Percentiles rank a stretch among this genome's conserved stretches.
Conservation (phyloP, 2,888 invertebrate species). For the Parnassius apollo region DNA sequence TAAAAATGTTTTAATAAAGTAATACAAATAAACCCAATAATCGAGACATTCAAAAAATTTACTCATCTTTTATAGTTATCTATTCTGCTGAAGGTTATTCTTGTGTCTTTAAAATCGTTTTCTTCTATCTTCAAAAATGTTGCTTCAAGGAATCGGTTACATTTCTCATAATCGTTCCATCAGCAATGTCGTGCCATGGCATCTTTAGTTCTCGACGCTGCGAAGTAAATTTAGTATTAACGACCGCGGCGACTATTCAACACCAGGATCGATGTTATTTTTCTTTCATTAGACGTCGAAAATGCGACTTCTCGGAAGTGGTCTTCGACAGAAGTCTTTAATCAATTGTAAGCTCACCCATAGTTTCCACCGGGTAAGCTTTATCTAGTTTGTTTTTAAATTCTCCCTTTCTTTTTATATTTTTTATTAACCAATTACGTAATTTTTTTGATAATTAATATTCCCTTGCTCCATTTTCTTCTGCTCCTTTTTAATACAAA, state of each 20-base stretch:
- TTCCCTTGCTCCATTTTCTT: too few relatives aligned
- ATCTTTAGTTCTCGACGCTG: background rate
- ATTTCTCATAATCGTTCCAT: slow-evolving; percentile 1
- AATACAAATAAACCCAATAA: too few relatives aligned
- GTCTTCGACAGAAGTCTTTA: slow-evolving; percentile 28
- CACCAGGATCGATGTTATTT: slow-evolving; percentile 52
- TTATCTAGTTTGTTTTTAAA: slow-evolving; percentile 14
- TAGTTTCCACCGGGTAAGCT: slow-evolving; percentile 1
- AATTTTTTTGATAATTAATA: too few relatives aligned
- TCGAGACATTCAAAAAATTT: too few relatives aligned
- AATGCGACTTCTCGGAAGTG: slow-evolving; percentile 35
- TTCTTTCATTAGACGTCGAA: slow-evolving; percentile 64
- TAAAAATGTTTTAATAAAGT: too few relatives aligned
- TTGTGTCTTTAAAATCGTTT: too few relatives aligned
- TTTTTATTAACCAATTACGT: background rate
- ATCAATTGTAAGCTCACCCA: slow-evolving; percentile 14
- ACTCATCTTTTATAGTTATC: too few relatives aligned
- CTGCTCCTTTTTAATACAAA: too few relatives aligned
- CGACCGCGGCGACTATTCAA: slow-evolving; percentile 33
- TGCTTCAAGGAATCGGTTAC: background rate
- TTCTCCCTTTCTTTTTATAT: slow-evolving; percentile 7
- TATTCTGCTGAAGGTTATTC: too few relatives aligned
- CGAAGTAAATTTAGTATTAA: slow-evolving; percentile 55
- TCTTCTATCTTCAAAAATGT: background rate
- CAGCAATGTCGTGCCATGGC: background rate